Conservation (phyloP, 1,140 invertebrate genomes). For the Brachionus rubens region DNA sequence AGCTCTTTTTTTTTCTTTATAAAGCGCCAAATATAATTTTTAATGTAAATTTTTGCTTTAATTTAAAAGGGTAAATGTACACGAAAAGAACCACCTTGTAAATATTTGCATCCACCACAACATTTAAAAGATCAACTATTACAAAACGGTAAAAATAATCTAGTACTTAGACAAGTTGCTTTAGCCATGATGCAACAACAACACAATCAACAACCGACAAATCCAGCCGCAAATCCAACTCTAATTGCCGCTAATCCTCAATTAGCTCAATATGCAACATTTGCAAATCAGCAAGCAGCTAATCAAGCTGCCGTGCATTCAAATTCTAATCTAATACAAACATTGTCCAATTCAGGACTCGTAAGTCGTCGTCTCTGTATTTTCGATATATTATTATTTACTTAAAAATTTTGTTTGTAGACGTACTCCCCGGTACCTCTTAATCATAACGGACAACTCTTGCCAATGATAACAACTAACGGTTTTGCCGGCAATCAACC, state of each 20-base stretch:
- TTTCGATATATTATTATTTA: neutral
- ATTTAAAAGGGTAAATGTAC: conserved; percentile 92
- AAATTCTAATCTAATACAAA: neutral
- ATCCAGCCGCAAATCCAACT: neutral
- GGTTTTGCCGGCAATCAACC: neutral
- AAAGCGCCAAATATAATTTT: neutral
- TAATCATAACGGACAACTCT: conserved; percentile 8
- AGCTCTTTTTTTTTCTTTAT: conserved; percentile 52
- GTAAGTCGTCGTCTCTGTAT: neutral
- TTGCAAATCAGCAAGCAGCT: neutral
- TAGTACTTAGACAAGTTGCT: conserved; percentile 68
- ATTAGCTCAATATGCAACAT: conserved; percentile 28
- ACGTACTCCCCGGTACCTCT: neutral
- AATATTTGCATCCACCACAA: conserved; percentile 99
- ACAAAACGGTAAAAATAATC: conserved; percentile 98
- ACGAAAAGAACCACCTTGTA: conserved; percentile 98
- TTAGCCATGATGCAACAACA: conserved; percentile 46
- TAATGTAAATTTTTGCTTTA: conserved; percentile 47
- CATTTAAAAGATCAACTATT: conserved; percentile 98
- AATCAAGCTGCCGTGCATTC: neutral
- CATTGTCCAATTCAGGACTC: neutral
- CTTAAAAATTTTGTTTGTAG: neutral
- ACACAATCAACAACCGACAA: conserved; percentile 20
- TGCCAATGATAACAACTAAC: neutral
- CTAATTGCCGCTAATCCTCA: neutral